Conservation (phyloP, 2,113 vertebrate species). For the Ciconia boyciana region DNA sequence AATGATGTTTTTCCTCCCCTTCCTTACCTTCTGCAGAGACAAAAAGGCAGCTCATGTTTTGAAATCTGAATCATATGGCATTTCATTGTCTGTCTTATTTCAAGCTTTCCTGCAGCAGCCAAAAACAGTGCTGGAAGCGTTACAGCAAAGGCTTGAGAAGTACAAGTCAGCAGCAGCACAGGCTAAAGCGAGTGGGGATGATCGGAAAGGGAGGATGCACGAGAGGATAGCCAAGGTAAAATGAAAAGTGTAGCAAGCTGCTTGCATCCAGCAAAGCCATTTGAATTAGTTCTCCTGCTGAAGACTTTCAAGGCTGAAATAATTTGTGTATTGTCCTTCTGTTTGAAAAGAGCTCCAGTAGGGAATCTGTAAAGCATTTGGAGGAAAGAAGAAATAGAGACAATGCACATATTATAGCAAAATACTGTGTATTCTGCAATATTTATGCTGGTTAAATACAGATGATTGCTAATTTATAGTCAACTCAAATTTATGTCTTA, state of each 20-base stretch:
- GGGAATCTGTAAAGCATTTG: background rate
- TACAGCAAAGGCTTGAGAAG: constrained; percentile 88
- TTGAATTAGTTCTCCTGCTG: background rate
- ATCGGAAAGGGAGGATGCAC: constrained; percentile 93
- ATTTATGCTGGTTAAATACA: background rate
- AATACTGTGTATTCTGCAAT: background rate
- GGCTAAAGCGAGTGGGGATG: constrained; percentile 85
- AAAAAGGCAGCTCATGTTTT: background rate
- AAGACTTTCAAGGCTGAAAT: background rate
- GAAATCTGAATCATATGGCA: background rate
- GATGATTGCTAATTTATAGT: background rate
- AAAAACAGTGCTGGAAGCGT: constrained; percentile 82
- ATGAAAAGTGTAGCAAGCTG: rapidly evolving
- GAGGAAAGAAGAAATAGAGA: background rate
- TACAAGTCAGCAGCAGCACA: constrained; percentile 86
- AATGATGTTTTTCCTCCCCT: background rate
- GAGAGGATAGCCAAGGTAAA: constrained; percentile 92
- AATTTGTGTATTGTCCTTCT: background rate
- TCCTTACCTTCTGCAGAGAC: too few relatives aligned
- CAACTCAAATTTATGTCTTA: background rate
- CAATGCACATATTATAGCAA: background rate
- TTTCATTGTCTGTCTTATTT: background rate
- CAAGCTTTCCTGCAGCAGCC: constrained; percentile 71
- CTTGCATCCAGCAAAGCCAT: background rate
- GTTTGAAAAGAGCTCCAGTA: background rate